Conservation (phyloP, 1,140 invertebrate genomes). For the Drosophila watanabei region DNA sequence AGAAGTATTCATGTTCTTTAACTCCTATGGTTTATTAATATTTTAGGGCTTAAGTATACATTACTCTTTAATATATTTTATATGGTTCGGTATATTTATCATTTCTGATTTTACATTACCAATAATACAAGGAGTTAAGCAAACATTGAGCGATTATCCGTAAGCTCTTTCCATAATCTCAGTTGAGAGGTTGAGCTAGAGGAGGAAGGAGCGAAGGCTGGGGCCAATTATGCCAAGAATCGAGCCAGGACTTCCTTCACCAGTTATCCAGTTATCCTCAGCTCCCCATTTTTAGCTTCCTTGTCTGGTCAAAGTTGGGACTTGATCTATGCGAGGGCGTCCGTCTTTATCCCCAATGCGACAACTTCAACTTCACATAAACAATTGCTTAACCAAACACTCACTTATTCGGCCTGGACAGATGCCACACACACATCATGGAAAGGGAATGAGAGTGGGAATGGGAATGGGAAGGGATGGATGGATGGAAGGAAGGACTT, state of each 20-base stretch:
- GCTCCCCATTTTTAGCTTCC: not conserved
- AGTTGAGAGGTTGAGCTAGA: conserved; percentile 1
- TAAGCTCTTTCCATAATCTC: conserved; percentile 13
- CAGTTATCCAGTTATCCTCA: not conserved
- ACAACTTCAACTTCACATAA: conserved; percentile 71
- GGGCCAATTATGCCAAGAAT: conserved; percentile 40
- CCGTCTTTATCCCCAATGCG: conserved; percentile 47
- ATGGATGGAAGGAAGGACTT: not conserved
- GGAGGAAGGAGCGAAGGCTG: not conserved
- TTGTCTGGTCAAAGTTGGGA: conserved; percentile 13
- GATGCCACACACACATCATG: conserved; percentile 24
- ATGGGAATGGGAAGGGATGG: not conserved
- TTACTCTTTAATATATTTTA: too few species aligned
- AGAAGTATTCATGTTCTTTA: not conserved
- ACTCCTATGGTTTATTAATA: not conserved
- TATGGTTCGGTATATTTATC: not conserved
- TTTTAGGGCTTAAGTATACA: not conserved
- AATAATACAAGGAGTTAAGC: not conserved
- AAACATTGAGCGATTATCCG: conserved; percentile 7
- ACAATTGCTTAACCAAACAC: conserved; percentile 79
- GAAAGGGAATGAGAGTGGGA: not conserved
- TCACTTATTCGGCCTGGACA: conserved; percentile 56
- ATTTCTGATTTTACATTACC: not conserved
- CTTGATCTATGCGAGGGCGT: conserved; percentile 39
- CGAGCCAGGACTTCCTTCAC: not conserved